Base-by-base conservation (phyloP, 64 coral and sea anemone genomes). In the Montipora sp. region DNA sequence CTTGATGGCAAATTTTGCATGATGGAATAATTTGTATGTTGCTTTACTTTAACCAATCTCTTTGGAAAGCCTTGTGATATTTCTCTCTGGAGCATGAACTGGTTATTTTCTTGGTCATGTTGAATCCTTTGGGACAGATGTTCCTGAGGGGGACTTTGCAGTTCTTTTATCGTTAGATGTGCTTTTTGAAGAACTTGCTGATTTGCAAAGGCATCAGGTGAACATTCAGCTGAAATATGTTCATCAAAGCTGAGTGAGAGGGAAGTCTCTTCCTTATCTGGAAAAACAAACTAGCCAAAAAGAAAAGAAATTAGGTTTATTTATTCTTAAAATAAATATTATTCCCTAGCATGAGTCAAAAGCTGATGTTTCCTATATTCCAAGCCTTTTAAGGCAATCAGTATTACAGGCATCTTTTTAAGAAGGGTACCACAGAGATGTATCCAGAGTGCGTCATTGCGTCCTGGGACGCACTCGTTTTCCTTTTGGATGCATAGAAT, bases 201-300 rank as follows among this genome's bases (percentile, higher is more conserved):
- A 84, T 84, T 77, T 16, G 45, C 24, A 59, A 60, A 73, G n/a
- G n/a, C 63, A 18, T 77, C 16, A 51, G 48, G 36, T 75, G 80
- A 66, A 15, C 19, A 2, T 47, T 80, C 63, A 27, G 36, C 48
- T 44, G 80, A 1, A 57, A 59, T 14, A 1, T 59, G 47, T 63
- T 92, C 94, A 27, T 95, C 94, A 88, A 95, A 92, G 70, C 94
- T 95, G 16, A 95, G 78, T 58, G 94, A 95, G 4, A 95, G 48
- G 0, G 90, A 95, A 55, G 86, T 90, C 75, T 92, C 90, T 14
- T 48, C 61, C 50, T 80, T 77, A 59, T 82, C 55, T 50, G 93
- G 68, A 43, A 88, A 1, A n/a, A 87, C n/a, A 49, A 77, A 59
- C 73, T 83, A 51, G 9, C 18, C 81, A 80, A 22, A 15, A 80